These are phyloP conservation scores for Eutolmus rufibarbis DNA, from an alignment of 2,888 invertebrate genomes.

Conservation along the genomic window DNA sequence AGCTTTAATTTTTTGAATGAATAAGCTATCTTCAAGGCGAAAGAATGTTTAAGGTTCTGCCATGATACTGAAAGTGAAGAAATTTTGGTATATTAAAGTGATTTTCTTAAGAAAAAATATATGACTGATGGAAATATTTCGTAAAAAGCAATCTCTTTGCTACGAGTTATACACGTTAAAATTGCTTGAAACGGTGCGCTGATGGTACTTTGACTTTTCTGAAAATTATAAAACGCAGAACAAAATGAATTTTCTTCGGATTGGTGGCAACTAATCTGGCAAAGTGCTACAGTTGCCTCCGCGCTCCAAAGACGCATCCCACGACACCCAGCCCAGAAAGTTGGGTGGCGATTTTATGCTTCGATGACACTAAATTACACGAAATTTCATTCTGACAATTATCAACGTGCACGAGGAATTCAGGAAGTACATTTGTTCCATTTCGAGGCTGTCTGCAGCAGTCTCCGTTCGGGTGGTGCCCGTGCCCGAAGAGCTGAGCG, in stretches of 20 bases:
- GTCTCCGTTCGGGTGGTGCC: background rate
- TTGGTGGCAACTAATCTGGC: background rate
- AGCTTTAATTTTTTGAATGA: no score
- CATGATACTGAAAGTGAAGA: no score
- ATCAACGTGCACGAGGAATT: conserved; percentile 47
- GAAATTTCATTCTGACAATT: conserved; percentile 48
- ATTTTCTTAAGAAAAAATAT: no score
- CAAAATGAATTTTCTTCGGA: background rate
- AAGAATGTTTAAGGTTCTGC: no score
- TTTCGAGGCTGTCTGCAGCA: conserved; percentile 19
- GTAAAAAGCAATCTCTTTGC: background rate
- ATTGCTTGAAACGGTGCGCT: background rate
- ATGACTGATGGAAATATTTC: no score
- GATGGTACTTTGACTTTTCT: background rate
- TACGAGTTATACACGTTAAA: background rate
- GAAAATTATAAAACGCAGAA: background rate
- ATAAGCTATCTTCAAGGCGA: no score
- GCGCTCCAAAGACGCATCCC: background rate
- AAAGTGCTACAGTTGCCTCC: background rate
- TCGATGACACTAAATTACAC: conserved; percentile 47
- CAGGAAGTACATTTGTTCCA: conserved; percentile 44
- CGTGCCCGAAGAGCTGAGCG: background rate
- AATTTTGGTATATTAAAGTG: no score
- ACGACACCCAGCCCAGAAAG: background rate
- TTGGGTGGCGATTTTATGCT: conserved; percentile 46